These are phyloP conservation scores for Drosophila tristis DNA, from an alignment of 1,140 invertebrate genomes.

Conservation along the genomic window DNA sequence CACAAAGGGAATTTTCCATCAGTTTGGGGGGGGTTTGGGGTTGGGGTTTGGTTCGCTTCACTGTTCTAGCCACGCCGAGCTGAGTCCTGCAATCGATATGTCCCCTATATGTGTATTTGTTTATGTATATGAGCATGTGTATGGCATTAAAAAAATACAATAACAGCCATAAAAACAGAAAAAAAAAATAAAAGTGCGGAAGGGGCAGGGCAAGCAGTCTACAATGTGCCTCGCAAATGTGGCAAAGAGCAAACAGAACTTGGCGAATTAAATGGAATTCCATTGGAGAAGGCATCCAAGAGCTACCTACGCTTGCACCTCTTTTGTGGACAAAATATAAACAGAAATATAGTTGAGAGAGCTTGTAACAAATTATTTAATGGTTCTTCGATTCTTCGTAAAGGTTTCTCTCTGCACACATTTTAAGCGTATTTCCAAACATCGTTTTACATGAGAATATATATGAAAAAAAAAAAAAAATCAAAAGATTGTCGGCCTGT, in stretches of 20 bases:
- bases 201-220: slow-evolving; percentile 1
- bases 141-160: slow-evolving; percentile 37
- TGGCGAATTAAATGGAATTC: slow-evolving; percentile 25
- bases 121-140: slow-evolving; percentile 2
- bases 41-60: background rate
- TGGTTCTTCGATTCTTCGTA: too few species aligned
- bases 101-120: slow-evolving; percentile 1
- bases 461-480: too few species aligned
- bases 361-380: too few species aligned
- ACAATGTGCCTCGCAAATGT: background rate
- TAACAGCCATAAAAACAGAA: slow-evolving; percentile 31
- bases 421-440: too few species aligned
- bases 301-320: too few species aligned
- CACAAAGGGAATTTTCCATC: slow-evolving; percentile 49
- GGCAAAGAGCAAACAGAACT: slow-evolving; percentile 32
- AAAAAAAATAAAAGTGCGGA: background rate
- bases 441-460: too few species aligned
- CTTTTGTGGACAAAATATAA: too few species aligned
- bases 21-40: slow-evolving; percentile 14
- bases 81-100: slow-evolving; percentile 34
- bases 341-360: too few species aligned
- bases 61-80: background rate
- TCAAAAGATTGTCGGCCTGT: too few species aligned
- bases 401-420: too few species aligned
- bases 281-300: slow-evolving; percentile 2